Conservation (phyloP, 1,140 invertebrate species). For the Maconellicoccus hirsutus region DNA sequence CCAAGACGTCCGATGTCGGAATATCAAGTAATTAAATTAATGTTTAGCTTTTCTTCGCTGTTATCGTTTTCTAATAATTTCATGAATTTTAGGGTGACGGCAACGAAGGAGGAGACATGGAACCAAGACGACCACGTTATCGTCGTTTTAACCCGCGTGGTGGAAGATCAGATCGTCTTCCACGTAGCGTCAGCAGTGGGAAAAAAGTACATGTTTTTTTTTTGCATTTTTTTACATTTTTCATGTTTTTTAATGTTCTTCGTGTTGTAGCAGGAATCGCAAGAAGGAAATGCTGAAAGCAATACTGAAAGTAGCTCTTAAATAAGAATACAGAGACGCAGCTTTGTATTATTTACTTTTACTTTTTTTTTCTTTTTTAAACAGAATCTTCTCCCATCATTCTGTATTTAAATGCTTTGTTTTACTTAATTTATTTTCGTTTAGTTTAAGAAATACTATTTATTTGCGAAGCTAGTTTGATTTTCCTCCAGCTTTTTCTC, state of each 20-base stretch:
- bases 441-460: constrained; percentile 18
- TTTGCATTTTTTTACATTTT: background rate
- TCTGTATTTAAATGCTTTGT: constrained; percentile 18
- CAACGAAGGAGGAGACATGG: constrained; percentile 15
- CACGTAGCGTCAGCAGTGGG: background rate
- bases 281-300: constrained; percentile 17
- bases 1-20: constrained; percentile 15
- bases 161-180: constrained; percentile 11
- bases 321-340: constrained; percentile 6
- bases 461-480: constrained; percentile 20
- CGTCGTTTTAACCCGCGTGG: constrained; percentile 6
- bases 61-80: background rate
- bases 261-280: background rate
- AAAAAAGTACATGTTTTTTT: background rate
- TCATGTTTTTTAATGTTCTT: background rate
- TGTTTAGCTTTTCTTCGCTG: too few relatives aligned
- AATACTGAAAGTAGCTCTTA: constrained; percentile 15
- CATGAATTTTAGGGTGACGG: background rate
- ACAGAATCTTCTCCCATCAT: constrained; percentile 1
- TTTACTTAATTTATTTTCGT: constrained; percentile 22
- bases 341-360: background rate
- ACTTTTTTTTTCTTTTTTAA: background rate
- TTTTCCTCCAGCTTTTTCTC: background rate
- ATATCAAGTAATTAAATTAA: background rate
- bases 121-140: background rate